Evolutionary conservation across 2,888 invertebrate genomes (phyloP).

Genomic region (Coenonympha glycerion): DNA sequence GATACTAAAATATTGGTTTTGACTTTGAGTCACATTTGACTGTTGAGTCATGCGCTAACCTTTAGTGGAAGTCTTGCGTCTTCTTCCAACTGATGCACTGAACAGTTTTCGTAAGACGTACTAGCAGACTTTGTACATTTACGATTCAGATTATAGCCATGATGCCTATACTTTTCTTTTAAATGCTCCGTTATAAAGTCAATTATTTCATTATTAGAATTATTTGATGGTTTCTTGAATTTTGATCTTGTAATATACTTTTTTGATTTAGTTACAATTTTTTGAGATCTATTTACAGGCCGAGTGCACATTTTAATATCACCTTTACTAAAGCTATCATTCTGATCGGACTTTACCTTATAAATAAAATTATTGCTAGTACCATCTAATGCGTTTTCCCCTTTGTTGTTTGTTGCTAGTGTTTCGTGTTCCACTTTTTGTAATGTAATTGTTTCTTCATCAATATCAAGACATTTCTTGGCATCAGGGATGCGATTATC

Average conservation of each 20-base stretch:
- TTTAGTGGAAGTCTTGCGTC: not conserved
- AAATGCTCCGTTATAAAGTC: not conserved
- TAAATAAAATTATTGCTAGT: not conserved
- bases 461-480: not conserved
- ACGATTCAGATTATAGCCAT: not conserved
- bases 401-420: not conserved
- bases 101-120: not conserved
- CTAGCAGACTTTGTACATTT: not conserved
- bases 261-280: not conserved
- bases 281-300: not conserved
- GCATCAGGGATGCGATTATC: not conserved
- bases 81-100: not conserved
- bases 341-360: not conserved
- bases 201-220: not conserved
- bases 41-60: too few species aligned
- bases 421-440: not conserved
- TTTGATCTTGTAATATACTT: not conserved
- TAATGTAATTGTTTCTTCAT: not conserved
- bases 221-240: not conserved
- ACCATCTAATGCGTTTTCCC: not conserved
- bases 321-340: constrained; percentile 1
- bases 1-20: too few species aligned
- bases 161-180: not conserved
- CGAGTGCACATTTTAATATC: constrained; percentile 14
- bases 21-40: too few species aligned